Evolutionary conservation across 2,113 vertebrate species (phyloP).

Genomic region (Garra rufa): DNA sequence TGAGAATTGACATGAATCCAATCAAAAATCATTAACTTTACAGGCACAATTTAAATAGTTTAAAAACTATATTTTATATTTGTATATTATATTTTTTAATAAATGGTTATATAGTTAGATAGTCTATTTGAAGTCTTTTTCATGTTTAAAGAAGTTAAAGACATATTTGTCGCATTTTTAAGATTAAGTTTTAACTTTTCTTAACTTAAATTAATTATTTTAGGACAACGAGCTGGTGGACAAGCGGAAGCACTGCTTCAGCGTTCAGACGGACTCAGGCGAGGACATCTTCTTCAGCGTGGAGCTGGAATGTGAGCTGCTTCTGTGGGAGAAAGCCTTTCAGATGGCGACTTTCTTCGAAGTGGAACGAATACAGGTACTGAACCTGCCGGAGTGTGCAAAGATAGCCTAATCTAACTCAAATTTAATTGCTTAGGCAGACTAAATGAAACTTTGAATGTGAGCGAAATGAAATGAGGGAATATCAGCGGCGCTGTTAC

Average conservation of each 20-base stretch:
- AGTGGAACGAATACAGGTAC: conserved; percentile 96
- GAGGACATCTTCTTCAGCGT: conserved; percentile 96
- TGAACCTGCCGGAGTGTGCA: neutral
- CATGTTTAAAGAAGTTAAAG: neutral
- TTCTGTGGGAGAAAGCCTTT: conserved; percentile 96
- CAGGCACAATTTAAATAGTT: too few species aligned
- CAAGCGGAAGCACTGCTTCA: conserved; percentile 93
- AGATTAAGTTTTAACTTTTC: neutral
- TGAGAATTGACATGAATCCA: too few species aligned
- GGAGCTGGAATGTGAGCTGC: conserved; percentile 91
- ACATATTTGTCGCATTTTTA: neutral
- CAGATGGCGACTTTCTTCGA: conserved; percentile 96
- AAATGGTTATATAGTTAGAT: neutral
- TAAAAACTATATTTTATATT: too few species aligned
- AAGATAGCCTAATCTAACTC: neutral
- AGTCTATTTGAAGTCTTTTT: neutral
- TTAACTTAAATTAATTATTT: neutral
- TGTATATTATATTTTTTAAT: neutral
- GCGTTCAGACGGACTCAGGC: conserved; percentile 91
- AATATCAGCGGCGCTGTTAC: neutral
- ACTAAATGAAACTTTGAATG: conserved; percentile 13
- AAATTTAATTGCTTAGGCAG: neutral
- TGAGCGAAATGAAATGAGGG: neutral
- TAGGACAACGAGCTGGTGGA: conserved; percentile 97
- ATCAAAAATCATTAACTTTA: too few species aligned